Percentiles rank a stretch among this genome's conserved stretches.
These are phyloP conservation scores for Diorhabda carinulata DNA, from an alignment of 1,140 invertebrate genomes.

Conservation along the genomic window DNA sequence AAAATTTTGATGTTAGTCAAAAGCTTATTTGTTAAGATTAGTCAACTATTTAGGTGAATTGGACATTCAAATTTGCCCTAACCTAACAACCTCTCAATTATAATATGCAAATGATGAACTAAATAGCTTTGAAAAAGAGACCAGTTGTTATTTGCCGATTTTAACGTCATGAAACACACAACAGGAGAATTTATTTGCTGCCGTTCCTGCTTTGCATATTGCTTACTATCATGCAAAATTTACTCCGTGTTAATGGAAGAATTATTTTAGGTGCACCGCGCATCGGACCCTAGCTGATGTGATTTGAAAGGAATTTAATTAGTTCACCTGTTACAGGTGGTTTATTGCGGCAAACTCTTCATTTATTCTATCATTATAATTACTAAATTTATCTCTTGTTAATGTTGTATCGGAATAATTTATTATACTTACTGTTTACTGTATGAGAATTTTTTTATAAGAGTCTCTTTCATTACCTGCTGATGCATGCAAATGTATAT, in stretches of 20 bases:
- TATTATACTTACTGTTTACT: constrained; percentile 3
- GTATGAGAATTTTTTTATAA: neutral
- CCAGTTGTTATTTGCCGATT: constrained; percentile 12
- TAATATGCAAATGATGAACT: neutral
- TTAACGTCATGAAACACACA: constrained; percentile 13
- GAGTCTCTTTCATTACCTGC: constrained; percentile 1
- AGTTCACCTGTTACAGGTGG: constrained; percentile 1
- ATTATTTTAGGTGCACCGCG: neutral
- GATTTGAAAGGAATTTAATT: constrained; percentile 3
- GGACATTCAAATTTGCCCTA: no score
- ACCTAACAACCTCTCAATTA: no score
- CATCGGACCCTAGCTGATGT: neutral
- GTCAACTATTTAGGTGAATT: no score
- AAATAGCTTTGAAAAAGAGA: neutral
- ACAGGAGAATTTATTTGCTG: constrained; percentile 11
- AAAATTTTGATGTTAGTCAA: no score
- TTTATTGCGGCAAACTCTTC: neutral
- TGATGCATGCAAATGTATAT: constrained; percentile 1
- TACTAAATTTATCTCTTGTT: neutral
- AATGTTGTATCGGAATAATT: neutral
- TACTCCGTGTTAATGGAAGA: constrained; percentile 3
- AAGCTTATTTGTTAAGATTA: no score
- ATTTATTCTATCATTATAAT: constrained; percentile 3
- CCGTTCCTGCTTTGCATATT: constrained; percentile 15
- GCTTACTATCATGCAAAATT: constrained; percentile 17